Evolutionary conservation across 2,113 vertebrate genomes (phyloP).

Genomic region (Bambusicola thoracicus): DNA sequence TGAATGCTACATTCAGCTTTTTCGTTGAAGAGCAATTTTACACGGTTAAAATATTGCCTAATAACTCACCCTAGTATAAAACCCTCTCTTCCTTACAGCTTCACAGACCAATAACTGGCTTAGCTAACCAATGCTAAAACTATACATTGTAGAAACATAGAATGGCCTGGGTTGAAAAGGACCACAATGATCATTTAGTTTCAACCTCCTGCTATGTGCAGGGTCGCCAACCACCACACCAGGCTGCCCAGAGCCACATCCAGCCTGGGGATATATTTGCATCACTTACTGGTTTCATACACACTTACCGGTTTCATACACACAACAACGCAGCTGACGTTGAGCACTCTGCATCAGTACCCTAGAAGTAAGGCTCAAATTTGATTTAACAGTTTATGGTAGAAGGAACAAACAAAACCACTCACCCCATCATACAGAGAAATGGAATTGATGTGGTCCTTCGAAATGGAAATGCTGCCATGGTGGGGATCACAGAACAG

Average conservation of each 20-base stretch:
- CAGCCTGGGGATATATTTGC: not conserved
- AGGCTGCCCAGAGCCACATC: too few relatives aligned
- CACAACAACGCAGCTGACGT: not conserved
- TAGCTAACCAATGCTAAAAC: not conserved
- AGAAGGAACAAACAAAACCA: not conserved
- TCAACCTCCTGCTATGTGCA: too few relatives aligned
- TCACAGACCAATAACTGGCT: not conserved
- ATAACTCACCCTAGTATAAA: not conserved
- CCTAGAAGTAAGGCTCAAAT: not conserved
- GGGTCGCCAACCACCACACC: too few relatives aligned
- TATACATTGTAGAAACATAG: not conserved
- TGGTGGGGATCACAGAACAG: slow-evolving; percentile 86
- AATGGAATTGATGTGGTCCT: slow-evolving; percentile 83
- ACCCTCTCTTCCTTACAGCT: not conserved
- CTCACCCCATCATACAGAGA: slow-evolving; percentile 89
- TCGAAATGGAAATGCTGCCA: slow-evolving; percentile 86
- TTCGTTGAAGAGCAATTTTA: not conserved
- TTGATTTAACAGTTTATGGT: accelerated
- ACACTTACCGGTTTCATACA: not conserved
- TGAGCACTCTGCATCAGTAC: accelerated
- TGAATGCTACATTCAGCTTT: accelerated
- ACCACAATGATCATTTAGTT: too few relatives aligned
- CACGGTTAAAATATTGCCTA: not conserved
- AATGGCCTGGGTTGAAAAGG: too few relatives aligned
- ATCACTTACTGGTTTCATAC: not conserved